phyloP scores from a whole-genome alignment of 2,888 invertebrate genomes.

The Brachypalpus laphriformis region DNA sequence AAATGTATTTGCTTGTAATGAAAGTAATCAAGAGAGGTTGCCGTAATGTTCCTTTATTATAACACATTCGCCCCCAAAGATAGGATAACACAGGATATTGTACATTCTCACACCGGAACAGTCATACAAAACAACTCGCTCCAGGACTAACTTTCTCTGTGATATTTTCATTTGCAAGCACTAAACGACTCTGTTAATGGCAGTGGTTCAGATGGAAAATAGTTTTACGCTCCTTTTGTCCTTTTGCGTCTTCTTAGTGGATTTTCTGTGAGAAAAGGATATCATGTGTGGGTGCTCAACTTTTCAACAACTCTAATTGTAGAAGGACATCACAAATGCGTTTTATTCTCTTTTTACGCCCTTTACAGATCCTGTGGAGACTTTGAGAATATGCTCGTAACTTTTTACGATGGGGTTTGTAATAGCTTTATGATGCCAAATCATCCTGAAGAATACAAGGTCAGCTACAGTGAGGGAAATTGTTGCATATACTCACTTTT shows the following conservation, averaged over 20 bases:
- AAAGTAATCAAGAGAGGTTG: slow-evolving; percentile 57
- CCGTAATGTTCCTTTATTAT: slow-evolving; percentile 43
- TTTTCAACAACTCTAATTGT: slow-evolving; percentile 56
- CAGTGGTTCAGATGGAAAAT: slow-evolving; percentile 55
- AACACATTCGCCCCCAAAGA: slow-evolving; percentile 39
- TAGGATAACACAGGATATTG: neutral
- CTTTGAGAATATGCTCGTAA: slow-evolving; percentile 19
- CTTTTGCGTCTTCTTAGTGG: slow-evolving; percentile 17
- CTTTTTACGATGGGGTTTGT: slow-evolving; percentile 32
- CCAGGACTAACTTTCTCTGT: slow-evolving; percentile 49
- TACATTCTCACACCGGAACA: neutral
- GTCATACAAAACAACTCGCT: slow-evolving; percentile 18
- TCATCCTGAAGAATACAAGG: slow-evolving; percentile 1
- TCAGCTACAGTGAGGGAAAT: neutral
- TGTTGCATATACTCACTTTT: neutral
- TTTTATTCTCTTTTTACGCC: slow-evolving; percentile 45
- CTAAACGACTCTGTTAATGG: slow-evolving; percentile 57
- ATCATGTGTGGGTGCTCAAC: slow-evolving; percentile 22
- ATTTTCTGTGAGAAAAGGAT: neutral
- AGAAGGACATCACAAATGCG: slow-evolving; percentile 45
- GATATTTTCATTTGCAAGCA: slow-evolving; percentile 56
- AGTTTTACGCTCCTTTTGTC: slow-evolving; percentile 35
- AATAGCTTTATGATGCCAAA: slow-evolving; percentile 4
- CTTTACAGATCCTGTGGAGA: neutral
- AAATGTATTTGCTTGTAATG: slow-evolving; percentile 52